phyloP scores from a whole-genome alignment of 2,888 invertebrate genomes.

The Heliconius charithonia region DNA sequence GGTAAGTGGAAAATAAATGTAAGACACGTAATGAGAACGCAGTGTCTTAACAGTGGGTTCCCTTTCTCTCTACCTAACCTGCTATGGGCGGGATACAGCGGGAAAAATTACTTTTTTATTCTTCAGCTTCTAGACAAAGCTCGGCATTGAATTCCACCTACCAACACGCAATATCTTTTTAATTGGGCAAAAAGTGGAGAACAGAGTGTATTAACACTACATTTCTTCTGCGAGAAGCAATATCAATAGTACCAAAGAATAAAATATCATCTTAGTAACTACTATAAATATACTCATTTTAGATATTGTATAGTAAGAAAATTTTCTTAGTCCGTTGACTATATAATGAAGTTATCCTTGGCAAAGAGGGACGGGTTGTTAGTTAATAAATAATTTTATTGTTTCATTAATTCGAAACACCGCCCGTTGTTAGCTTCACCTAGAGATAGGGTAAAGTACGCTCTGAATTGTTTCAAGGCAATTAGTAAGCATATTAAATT shows the following conservation, averaged over 20 bases:
- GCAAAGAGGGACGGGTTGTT: background rate
- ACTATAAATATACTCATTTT: background rate
- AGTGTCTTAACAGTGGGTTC: too few species aligned
- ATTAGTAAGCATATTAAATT: background rate
- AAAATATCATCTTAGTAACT: too few species aligned
- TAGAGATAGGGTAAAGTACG: conserved; percentile 21
- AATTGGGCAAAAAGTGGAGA: background rate
- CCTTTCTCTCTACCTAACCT: too few species aligned
- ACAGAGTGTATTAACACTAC: background rate
- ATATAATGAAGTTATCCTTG: conserved; percentile 14
- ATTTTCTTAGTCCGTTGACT: background rate
- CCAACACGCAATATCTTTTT: background rate
- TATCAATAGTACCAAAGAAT: too few species aligned
- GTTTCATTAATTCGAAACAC: conserved; percentile 18
- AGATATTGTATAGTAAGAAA: conserved; percentile 11
- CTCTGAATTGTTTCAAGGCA: conserved; percentile 10
- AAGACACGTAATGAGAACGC: too few species aligned
- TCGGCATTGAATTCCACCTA: background rate
- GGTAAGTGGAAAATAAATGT: too few species aligned
- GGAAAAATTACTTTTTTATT: too few species aligned
- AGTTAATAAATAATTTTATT: conserved; percentile 24
- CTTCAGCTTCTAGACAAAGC: background rate
- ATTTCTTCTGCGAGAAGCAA: background rate
- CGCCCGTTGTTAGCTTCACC: conserved; percentile 14
- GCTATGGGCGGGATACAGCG: too few species aligned